A percentile compares a stretch with the other conserved stretches of the same genome.
These are phyloP conservation scores for Achroia grisella DNA, from an alignment of 1,140 invertebrate genomes.

Conservation along the genomic window DNA sequence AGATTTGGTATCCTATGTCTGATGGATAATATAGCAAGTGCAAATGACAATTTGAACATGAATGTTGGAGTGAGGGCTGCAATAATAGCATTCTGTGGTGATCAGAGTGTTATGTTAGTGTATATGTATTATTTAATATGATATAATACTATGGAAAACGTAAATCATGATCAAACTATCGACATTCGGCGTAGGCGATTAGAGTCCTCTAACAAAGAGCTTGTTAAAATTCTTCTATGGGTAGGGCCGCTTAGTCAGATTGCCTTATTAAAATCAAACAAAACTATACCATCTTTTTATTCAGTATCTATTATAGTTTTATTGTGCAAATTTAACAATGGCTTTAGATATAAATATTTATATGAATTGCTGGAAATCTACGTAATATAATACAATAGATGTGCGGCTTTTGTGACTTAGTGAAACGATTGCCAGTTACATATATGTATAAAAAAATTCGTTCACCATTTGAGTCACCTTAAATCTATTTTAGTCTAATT, in stretches of 20 bases:
- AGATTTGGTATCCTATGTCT: no score
- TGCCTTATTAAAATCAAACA: conserved; percentile 50
- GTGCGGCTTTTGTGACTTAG: no score
- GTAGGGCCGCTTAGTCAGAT: conserved; percentile 29
- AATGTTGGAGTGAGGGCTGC: no score
- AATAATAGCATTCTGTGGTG: no score
- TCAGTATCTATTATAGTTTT: not conserved
- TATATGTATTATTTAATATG: not conserved
- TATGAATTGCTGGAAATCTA: not conserved
- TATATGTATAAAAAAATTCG: no score
- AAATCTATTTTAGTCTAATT: no score
- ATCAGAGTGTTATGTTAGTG: not conserved
- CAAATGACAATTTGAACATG: not conserved
- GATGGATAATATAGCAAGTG: not conserved
- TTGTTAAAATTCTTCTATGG: conserved; percentile 62
- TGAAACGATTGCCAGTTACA: no score
- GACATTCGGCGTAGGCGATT: conserved; percentile 4
- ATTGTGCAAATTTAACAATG: conserved; percentile 2
- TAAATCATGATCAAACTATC: not conserved
- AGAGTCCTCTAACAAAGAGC: conserved; percentile 43
- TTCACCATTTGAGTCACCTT: no score
- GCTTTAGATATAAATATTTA: not conserved
- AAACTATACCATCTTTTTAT: conserved; percentile 15
- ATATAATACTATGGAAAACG: not conserved
- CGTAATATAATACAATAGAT: no score